Percentiles rank a stretch among this genome's conserved stretches.
These are phyloP conservation scores for Eurois occulta DNA, from an alignment of 2,888 invertebrate species.

Conservation along the genomic window DNA sequence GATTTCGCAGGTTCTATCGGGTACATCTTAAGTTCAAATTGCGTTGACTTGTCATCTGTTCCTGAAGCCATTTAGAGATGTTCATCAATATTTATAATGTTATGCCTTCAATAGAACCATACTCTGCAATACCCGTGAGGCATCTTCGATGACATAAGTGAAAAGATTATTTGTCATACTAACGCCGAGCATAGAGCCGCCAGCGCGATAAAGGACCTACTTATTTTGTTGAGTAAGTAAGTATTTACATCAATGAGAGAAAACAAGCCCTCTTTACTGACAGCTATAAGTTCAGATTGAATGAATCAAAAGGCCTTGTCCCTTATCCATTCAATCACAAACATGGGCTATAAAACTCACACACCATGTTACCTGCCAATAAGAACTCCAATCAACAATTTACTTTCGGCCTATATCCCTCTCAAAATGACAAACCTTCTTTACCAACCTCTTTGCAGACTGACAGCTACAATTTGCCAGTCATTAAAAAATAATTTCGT, in stretches of 20 bases:
- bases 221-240: no score
- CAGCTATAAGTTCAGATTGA: not conserved
- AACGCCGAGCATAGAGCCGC: no score
- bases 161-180: no score
- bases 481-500: slow-evolving; percentile 61
- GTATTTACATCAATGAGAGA: not conserved
- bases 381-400: slow-evolving; percentile 50
- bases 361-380: slow-evolving; percentile 35
- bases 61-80: not conserved
- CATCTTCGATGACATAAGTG: no score
- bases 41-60: not conserved
- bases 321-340: slow-evolving; percentile 27
- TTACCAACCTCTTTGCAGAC: slow-evolving; percentile 8
- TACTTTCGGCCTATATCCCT: slow-evolving; percentile 26
- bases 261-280: not conserved
- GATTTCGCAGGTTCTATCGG: not conserved
- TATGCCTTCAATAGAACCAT: not conserved
- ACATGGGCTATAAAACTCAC: slow-evolving; percentile 28
- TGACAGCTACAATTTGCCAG: slow-evolving; percentile 57
- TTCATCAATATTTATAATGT: not conserved
- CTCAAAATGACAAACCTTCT: slow-evolving; percentile 36
- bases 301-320: slow-evolving; percentile 31
- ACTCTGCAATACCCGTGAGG: not conserved
- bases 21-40: not conserved
- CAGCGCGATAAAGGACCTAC: no score